Evolutionary conservation across 2,888 invertebrate species (phyloP).

Genomic region (Mayetiola destructor): DNA sequence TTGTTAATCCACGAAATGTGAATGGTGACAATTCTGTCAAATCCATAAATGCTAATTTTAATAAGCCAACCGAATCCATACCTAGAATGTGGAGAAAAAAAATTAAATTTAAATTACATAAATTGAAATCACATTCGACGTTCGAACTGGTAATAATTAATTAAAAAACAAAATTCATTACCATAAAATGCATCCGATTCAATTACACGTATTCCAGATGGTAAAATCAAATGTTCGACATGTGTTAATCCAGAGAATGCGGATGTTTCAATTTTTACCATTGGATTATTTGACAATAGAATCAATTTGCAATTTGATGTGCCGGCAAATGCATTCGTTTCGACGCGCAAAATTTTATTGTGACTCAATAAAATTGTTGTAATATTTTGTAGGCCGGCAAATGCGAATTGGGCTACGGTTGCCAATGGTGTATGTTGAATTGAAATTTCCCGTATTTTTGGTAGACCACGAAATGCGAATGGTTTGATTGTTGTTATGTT

Average conservation of each 20-base stretch:
- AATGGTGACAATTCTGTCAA: conserved; percentile 51
- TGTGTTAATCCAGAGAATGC: conserved; percentile 74
- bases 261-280: conserved; percentile 62
- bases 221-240: conserved; percentile 68
- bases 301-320: conserved; percentile 71
- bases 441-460: conserved; percentile 60
- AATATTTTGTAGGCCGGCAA: conserved; percentile 70
- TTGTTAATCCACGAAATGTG: conserved; percentile 62
- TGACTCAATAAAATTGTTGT: conserved; percentile 53
- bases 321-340: conserved; percentile 72
- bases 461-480: conserved; percentile 73
- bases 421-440: conserved; percentile 75
- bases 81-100: no score
- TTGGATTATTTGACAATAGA: conserved; percentile 69
- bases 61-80: conserved; percentile 63
- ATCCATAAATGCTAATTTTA: conserved; percentile 76
- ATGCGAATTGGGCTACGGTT: conserved; percentile 67
- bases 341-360: conserved; percentile 55
- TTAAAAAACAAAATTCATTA: no score
- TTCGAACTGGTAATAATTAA: no score
- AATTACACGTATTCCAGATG: conserved; percentile 59
- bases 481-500: conserved; percentile 69
- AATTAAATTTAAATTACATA: no score
- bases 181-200: conserved; percentile 71
- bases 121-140: no score